phyloP scores from a whole-genome alignment of 2,797 vertebrate genomes.

The Xiphorhynchus erythropygius region DNA sequence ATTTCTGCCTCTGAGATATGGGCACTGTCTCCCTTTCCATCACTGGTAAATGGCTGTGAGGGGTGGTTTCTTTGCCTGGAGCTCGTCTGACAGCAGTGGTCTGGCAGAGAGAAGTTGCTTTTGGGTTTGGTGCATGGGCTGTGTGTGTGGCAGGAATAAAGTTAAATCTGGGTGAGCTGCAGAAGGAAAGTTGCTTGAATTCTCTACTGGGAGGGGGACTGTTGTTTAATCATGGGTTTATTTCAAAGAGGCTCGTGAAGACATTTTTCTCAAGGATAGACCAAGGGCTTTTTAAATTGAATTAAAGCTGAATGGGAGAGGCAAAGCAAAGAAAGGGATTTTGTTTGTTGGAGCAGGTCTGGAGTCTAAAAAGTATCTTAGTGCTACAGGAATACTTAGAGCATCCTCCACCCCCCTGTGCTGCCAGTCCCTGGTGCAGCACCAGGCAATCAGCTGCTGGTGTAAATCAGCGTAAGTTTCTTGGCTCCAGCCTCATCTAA shows the following conservation, averaged over 20 bases:
- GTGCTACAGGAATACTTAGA: not conserved
- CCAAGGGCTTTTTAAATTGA: not conserved
- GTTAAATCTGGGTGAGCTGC: not conserved
- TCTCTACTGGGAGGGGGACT: not conserved
- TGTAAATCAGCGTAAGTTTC: not conserved
- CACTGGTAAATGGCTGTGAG: not conserved
- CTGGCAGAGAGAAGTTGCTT: not conserved
- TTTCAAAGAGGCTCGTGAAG: not conserved
- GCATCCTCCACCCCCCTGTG: not conserved
- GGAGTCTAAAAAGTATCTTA: not conserved
- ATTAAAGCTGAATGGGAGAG: not conserved
- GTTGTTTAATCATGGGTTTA: not conserved
- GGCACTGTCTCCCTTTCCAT: not conserved
- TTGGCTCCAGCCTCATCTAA: not conserved
- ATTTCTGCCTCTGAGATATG: not conserved
- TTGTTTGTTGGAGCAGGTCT: not conserved
- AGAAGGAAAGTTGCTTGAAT: not conserved
- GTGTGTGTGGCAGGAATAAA: not conserved
- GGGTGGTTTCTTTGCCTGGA: not conserved
- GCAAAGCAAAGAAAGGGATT: not conserved
- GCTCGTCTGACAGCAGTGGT: not conserved
- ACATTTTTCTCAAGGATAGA: not conserved
- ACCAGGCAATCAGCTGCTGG: accelerated
- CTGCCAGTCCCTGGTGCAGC: not conserved
- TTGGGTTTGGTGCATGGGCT: not conserved